Percentiles rank a stretch among this genome's conserved stretches.
phyloP scores from a whole-genome alignment of 1,140 invertebrate genomes.

The Drosophila navojoa region DNA sequence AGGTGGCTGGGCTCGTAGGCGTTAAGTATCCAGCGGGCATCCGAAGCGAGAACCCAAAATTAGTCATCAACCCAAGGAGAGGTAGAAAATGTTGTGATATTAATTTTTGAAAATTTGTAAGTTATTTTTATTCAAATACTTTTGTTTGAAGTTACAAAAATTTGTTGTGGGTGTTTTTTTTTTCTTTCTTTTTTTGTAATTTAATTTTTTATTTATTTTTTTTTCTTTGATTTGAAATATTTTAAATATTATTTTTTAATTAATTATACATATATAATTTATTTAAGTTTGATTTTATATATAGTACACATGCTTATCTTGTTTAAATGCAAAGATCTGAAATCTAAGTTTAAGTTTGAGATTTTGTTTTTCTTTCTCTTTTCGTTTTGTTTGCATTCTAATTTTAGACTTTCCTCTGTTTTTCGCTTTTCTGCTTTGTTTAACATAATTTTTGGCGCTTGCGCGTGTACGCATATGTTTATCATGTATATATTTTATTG shows the following conservation, averaged over 20 bases:
- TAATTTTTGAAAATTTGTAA: constrained; percentile 75
- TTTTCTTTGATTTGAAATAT: constrained; percentile 44
- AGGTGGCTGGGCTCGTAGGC: constrained; percentile 26
- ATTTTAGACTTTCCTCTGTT: not conserved
- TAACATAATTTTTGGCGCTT: constrained; percentile 78
- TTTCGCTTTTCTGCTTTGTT: constrained; percentile 33
- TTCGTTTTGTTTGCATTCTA: constrained; percentile 28
- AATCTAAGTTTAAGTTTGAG: constrained; percentile 53
- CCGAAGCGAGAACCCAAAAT: not conserved
- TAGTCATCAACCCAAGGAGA: too few species aligned
- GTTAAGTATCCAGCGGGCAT: constrained; percentile 9
- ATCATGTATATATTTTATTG: constrained; percentile 73
- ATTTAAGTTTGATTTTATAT: constrained; percentile 68
- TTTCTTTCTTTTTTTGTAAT: constrained; percentile 25
- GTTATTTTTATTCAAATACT: constrained; percentile 75
- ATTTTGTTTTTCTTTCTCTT: constrained; percentile 27
- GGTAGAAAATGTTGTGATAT: not conserved
- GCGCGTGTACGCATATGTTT: constrained; percentile 44
- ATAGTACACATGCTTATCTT: constrained; percentile 56
- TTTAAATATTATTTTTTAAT: constrained; percentile 70
- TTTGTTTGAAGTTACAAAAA: constrained; percentile 72
- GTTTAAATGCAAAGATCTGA: constrained; percentile 73
- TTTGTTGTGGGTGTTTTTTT: constrained; percentile 42
- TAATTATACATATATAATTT: constrained; percentile 54
- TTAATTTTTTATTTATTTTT: constrained; percentile 23